Conservation (phyloP, 2,113 vertebrate species). For the Neolamprologus sp. region DNA sequence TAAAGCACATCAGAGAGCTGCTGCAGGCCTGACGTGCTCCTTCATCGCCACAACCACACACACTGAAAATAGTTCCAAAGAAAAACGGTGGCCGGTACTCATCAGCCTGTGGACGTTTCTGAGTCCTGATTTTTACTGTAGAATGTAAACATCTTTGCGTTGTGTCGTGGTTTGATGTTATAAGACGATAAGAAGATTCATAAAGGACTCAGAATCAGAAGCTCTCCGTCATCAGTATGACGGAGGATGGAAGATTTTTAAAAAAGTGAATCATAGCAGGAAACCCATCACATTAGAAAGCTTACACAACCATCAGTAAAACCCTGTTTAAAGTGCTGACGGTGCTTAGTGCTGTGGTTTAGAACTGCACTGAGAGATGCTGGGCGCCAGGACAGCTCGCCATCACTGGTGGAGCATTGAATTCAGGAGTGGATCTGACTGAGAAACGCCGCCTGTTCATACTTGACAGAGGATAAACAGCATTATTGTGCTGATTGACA, state of each 20-base stretch:
- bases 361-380: background rate
- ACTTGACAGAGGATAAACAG: background rate
- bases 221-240: background rate
- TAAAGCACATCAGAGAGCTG: background rate
- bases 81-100: too few species aligned
- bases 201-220: background rate
- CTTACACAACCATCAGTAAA: background rate
- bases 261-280: background rate
- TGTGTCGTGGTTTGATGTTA: background rate
- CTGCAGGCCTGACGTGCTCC: background rate
- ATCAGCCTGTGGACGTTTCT: too few species aligned
- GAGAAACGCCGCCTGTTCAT: background rate
- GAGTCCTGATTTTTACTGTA: background rate
- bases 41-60: background rate
- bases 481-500: background rate
- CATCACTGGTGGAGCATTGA: background rate
- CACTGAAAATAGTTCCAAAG: background rate
- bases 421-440: background rate
- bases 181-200: background rate
- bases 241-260: background rate
- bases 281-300: background rate
- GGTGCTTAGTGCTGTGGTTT: background rate
- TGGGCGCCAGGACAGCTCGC: background rate
- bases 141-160: background rate
- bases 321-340: background rate